phyloP scores from a whole-genome alignment of 2,888 invertebrate genomes.

The Luffia ferchaultella region DNA sequence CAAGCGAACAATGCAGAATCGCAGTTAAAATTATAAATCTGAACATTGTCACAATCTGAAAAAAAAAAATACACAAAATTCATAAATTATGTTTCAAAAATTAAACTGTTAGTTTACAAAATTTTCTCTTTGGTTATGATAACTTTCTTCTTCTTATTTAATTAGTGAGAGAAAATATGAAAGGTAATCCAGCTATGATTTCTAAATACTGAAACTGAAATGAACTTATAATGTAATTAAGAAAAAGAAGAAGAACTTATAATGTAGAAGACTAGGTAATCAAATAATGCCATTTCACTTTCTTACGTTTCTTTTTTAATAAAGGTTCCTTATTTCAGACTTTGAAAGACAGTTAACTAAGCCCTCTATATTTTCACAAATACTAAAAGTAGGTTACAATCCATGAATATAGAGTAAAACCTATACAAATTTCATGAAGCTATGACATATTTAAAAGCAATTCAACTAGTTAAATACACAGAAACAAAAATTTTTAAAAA shows the following conservation, averaged over 20 bases:
- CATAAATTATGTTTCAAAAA: background rate
- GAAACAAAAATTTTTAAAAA: background rate
- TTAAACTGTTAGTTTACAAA: background rate
- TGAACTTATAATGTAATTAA: background rate
- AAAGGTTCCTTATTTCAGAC: background rate
- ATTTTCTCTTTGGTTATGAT: background rate
- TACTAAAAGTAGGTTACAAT: background rate
- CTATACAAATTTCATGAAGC: background rate
- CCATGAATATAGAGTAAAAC: background rate
- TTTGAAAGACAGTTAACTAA: background rate
- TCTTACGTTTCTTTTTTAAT: background rate
- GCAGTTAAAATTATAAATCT: slow-evolving; percentile 37
- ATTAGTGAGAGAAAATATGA: background rate
- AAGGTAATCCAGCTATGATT: background rate
- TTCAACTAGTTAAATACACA: background rate
- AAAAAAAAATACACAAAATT: background rate
- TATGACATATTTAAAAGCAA: background rate
- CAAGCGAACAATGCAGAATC: slow-evolving; percentile 36
- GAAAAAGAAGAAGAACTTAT: no score
- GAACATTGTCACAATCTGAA: slow-evolving; percentile 32
- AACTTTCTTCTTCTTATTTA: background rate
- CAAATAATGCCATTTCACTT: no score
- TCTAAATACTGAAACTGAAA: background rate
- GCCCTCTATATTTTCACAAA: background rate
- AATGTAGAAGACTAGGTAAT: no score